Evolutionary conservation across 2,888 invertebrate genomes (phyloP).

Genomic region (Mactromeris polynyma): DNA sequence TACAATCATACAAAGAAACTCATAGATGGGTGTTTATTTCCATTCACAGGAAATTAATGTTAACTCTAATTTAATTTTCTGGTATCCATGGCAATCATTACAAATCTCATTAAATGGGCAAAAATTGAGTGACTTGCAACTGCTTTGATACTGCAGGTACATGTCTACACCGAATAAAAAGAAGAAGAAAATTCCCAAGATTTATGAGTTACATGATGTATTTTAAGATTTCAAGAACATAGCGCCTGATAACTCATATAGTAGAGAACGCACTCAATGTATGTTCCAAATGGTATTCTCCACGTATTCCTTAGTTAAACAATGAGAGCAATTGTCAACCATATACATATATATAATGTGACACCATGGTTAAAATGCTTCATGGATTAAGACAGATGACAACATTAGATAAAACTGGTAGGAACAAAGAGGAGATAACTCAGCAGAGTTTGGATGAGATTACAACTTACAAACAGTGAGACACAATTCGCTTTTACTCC

Average conservation of each 20-base stretch:
- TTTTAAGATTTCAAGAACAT: background rate
- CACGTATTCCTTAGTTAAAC: background rate
- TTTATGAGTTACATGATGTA: background rate
- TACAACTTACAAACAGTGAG: background rate
- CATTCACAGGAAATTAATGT: slow-evolving; percentile 12
- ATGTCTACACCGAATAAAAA: background rate
- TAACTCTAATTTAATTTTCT: slow-evolving; percentile 2
- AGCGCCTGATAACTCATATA: background rate
- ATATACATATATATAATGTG: too few species aligned
- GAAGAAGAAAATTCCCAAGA: background rate
- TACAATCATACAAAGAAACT: background rate
- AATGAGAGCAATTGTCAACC: too few species aligned
- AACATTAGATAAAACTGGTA: too few species aligned
- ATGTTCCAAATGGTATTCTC: background rate
- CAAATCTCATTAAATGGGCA: background rate
- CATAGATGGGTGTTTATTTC: background rate
- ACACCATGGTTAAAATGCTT: too few species aligned
- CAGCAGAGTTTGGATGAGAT: too few species aligned
- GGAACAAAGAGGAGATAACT: too few species aligned
- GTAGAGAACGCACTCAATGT: background rate
- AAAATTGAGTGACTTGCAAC: background rate
- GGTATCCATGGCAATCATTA: background rate
- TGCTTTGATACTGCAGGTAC: background rate
- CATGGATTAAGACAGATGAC: too few species aligned
- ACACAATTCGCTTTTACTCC: background rate